Evolutionary conservation across 2,797 vertebrate genomes (phyloP).

Genomic region (Accipiter superciliosus): DNA sequence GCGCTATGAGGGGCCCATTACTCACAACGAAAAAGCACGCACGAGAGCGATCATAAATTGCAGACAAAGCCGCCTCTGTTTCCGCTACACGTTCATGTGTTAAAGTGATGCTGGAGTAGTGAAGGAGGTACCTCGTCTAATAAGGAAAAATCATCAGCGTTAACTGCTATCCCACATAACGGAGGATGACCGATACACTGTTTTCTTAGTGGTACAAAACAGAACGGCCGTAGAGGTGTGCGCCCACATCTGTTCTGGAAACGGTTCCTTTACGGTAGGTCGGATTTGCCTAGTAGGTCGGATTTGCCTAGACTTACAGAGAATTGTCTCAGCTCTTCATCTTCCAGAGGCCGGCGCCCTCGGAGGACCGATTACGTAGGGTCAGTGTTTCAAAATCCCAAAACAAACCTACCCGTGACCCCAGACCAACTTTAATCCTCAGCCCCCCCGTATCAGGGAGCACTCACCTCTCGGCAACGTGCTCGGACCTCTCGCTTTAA

Average conservation of each 20-base stretch:
- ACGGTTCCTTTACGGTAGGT: rapidly evolving
- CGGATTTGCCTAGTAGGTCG: not conserved
- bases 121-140: not conserved
- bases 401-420: not conserved
- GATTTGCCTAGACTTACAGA: not conserved
- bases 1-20: not conserved
- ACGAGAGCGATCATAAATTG: not conserved
- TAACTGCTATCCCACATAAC: not conserved
- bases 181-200: rapidly evolving
- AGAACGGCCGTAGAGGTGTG: not conserved
- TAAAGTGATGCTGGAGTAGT: not conserved
- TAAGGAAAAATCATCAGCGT: not conserved
- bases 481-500: not conserved
- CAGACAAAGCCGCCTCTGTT: slow-evolving; percentile 10
- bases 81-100: not conserved
- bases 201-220: not conserved
- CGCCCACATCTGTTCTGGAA: not conserved
- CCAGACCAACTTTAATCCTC: not conserved
- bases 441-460: rapidly evolving
- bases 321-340: not conserved
- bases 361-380: rapidly evolving
- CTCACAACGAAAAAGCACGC: not conserved
- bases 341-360: not conserved
- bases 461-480: not conserved
- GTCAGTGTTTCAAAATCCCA: not conserved